phyloP scores from a whole-genome alignment of 2,113 vertebrate species.

The Hippocampus mohnikei region DNA sequence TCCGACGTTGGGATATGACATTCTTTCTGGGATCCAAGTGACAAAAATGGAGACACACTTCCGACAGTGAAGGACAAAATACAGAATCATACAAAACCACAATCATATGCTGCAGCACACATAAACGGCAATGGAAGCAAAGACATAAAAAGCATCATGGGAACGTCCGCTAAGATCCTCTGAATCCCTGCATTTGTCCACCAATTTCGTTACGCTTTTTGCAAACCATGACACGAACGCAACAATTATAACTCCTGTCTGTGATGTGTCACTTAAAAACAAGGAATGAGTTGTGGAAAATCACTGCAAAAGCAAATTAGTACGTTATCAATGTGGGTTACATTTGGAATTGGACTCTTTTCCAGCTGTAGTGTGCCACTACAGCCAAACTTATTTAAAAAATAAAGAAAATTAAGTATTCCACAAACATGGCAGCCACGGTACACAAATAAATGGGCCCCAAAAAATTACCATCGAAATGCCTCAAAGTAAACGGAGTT shows the following conservation, averaged over 20 bases:
- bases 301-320: not conserved
- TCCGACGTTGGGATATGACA: slow-evolving; percentile 58
- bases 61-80: not conserved
- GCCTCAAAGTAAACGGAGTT: too few species aligned
- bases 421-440: not conserved
- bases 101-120: slow-evolving; percentile 31
- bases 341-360: not conserved
- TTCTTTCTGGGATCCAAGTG: slow-evolving; percentile 54
- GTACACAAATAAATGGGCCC: too few species aligned
- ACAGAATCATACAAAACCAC: slow-evolving; percentile 24
- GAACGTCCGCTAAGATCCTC: slow-evolving; percentile 17
- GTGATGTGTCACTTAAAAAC: slow-evolving; percentile 5
- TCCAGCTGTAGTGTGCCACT: not conserved
- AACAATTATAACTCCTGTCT: not conserved
- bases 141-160: slow-evolving; percentile 6
- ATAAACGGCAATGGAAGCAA: slow-evolving; percentile 28
- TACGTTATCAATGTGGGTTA: not conserved
- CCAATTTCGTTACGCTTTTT: not conserved
- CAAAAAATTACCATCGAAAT: too few species aligned
- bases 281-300: not conserved
- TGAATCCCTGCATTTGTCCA: slow-evolving; percentile 11
- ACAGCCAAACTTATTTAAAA: not conserved
- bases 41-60: slow-evolving; percentile 38
- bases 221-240: slow-evolving; percentile 1
- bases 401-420: not conserved